Evolutionary conservation across 1,140 invertebrate species (phyloP), one percentile per base, ranked within the genome.

Genomic region (Zaprionus africanus): DNA sequence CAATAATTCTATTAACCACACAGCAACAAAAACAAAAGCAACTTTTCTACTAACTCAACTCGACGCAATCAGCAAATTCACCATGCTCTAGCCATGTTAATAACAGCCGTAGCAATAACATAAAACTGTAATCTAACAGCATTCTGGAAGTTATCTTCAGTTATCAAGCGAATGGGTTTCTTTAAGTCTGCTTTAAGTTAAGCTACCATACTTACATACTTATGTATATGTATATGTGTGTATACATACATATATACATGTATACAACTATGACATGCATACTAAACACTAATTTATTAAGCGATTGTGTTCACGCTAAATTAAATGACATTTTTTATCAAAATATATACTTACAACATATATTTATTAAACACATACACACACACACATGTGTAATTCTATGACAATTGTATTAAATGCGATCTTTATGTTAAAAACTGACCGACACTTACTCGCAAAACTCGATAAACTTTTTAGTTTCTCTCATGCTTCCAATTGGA

Each of bases 71-170:
- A 58, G 31, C 59, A 66, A 74, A 73, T 61, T 62, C 77, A 64
- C 62, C 28, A 51, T 54, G 34, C 54, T 51, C 57, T 43, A 64
- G 60, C 56, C 62, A 63, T 63, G 38, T 70, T 78, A 81, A 88
- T 60, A 79, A 88, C 71, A 79, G 38, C 61, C 80, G 62, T 73
- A 65, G 72, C 79, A 88, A 76, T 82, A 80, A 77, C 70, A 67
- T 36, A 60, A 28, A 64, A 69, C 71, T 81, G 80, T 88, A 78
- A 64, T 65, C 85, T 88, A 88, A 90, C 85, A 88, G 78, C 85
- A 82, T 67, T 74, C 41, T 73, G 28, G 24, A 34, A 69, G 56
- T 54, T n/a, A n/a, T 49, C 28, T 22, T 51, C 46, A 24, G 19
- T 34, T 51, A 56, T 41, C 31, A 13, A 38, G 56, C 74, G 57